Conservation (phyloP, 1,140 invertebrate species). For the Cydia strobilella region DNA sequence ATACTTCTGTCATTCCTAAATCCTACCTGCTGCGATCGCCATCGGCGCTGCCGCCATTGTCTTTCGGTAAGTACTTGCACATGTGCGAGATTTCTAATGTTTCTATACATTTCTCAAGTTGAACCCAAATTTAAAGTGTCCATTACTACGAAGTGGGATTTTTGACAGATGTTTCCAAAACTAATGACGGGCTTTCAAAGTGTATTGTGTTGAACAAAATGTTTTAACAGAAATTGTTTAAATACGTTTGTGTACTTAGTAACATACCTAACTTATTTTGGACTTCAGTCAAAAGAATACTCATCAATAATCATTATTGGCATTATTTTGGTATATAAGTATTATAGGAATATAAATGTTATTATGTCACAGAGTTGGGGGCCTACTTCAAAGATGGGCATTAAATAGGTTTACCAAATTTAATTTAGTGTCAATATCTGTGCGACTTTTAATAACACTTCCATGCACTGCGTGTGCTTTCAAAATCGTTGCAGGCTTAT, state of each 20-base stretch:
- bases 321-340: too few relatives aligned
- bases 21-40: slow-evolving; percentile 51
- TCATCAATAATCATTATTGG: too few relatives aligned
- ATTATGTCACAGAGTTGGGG: too few relatives aligned
- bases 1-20: slow-evolving; percentile 41
- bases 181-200: background rate
- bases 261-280: too few relatives aligned
- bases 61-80: slow-evolving; percentile 58
- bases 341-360: too few relatives aligned
- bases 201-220: background rate
- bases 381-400: too few relatives aligned
- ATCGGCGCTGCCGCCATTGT: slow-evolving; percentile 43
- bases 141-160: background rate
- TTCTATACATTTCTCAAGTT: background rate
- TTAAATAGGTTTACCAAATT: too few relatives aligned
- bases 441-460: too few relatives aligned
- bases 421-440: too few relatives aligned
- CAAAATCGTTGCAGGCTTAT: too few relatives aligned
- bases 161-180: slow-evolving; percentile 17
- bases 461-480: too few relatives aligned
- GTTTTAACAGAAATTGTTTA: background rate
- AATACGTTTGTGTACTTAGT: background rate
- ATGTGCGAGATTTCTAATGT: slow-evolving; percentile 49
- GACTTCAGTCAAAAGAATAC: too few relatives aligned
- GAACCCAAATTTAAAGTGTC: slow-evolving; percentile 4